These are phyloP conservation scores for Cassiopea xamachana DNA, from an alignment of 30 jellyfish, hydroid and myxozoan species.

Conservation along the genomic window DNA sequence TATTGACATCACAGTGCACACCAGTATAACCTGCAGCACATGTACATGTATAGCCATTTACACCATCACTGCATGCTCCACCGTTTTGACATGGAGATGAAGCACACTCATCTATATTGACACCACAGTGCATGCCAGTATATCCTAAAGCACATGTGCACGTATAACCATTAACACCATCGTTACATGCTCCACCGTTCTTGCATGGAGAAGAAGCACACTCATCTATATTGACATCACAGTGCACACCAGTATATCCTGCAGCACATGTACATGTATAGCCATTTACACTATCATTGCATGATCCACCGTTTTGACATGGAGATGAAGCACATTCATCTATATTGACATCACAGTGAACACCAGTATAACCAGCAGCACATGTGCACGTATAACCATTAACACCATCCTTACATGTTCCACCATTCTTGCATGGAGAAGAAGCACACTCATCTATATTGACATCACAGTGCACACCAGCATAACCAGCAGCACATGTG, in stretches of 20 bases:
- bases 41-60: constrained; percentile 43
- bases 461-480: constrained; percentile 42
- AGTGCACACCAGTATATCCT: not conserved
- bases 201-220: constrained; percentile 76
- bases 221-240: constrained; percentile 21
- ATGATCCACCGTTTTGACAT: no score
- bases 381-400: not conserved
- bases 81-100: constrained; percentile 65
- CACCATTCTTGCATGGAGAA: not conserved
- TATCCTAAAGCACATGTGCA: constrained; percentile 70
- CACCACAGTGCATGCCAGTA: constrained; percentile 51
- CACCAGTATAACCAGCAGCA: no score
- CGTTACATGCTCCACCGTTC: constrained; percentile 65
- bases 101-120: constrained; percentile 49
- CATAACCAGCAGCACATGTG: constrained; percentile 37
- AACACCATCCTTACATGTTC: not conserved
- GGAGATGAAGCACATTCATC: no score
- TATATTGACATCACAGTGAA: no score
- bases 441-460: not conserved
- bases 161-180: constrained; percentile 47
- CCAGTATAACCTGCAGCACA: constrained; percentile 80
- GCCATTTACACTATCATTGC: not conserved
- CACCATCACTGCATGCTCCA: constrained; percentile 52
- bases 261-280: not conserved
- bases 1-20: constrained; percentile 65